These are phyloP conservation scores for Portevinia maculata DNA, from an alignment of 2,888 invertebrate genomes.

Conservation along the genomic window DNA sequence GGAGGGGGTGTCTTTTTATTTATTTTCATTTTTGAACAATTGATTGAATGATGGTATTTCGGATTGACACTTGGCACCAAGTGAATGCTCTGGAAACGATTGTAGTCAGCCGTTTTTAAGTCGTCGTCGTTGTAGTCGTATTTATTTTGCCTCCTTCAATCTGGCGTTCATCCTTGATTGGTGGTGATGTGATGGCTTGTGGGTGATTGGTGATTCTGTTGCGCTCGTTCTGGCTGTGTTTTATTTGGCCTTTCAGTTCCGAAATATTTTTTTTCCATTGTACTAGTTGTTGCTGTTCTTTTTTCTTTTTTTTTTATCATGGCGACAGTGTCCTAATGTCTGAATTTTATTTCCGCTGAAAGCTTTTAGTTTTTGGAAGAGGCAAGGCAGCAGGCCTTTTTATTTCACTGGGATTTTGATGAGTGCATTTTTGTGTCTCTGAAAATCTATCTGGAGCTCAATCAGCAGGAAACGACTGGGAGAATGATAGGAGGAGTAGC, in stretches of 20 bases:
- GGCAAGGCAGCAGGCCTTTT: slow-evolving; percentile 55
- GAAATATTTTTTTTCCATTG: slow-evolving; percentile 21
- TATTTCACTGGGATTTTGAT: slow-evolving; percentile 66
- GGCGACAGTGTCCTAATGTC: slow-evolving; percentile 73
- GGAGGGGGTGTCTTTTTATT: slow-evolving; percentile 27
- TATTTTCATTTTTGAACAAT: slow-evolving; percentile 72
- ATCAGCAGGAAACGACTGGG: slow-evolving; percentile 67
- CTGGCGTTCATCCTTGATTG: slow-evolving; percentile 68
- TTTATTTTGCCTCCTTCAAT: slow-evolving; percentile 71
- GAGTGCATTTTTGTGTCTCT: slow-evolving; percentile 74
- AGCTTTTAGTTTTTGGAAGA: slow-evolving; percentile 65
- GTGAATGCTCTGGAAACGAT: slow-evolving; percentile 56
- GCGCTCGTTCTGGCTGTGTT: slow-evolving; percentile 59
- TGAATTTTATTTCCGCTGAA: slow-evolving; percentile 73
- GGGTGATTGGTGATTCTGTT: slow-evolving; percentile 63
- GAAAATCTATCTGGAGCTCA: slow-evolving; percentile 70
- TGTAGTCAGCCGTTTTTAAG: slow-evolving; percentile 72
- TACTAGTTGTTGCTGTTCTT: slow-evolving; percentile 56
- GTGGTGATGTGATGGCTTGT: no score
- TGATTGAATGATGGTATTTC: slow-evolving; percentile 74
- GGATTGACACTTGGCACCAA: slow-evolving; percentile 74
- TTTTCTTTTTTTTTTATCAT: slow-evolving; percentile 34
- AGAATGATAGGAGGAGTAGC: slow-evolving; percentile 3
- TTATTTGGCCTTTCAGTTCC: slow-evolving; percentile 58
- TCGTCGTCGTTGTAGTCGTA: slow-evolving; percentile 54